Evolutionary conservation across 1,140 invertebrate genomes (phyloP).

Genomic region (Drosophila lowei): DNA sequence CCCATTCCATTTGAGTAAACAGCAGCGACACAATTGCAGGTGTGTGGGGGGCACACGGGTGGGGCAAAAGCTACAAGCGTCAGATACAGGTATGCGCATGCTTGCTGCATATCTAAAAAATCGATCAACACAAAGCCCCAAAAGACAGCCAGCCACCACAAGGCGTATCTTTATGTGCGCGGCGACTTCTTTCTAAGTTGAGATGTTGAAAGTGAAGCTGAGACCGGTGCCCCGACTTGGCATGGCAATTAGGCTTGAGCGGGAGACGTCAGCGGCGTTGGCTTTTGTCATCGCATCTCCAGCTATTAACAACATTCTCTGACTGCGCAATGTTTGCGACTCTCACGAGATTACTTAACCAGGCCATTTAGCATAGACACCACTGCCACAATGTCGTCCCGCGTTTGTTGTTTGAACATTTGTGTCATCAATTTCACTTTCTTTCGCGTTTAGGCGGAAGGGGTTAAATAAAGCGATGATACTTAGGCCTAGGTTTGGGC

Average conservation of each 20-base stretch:
- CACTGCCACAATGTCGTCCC: constrained; percentile 10
- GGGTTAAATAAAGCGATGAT: constrained; percentile 61
- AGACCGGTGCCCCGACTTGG: constrained; percentile 2
- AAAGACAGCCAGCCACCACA: constrained; percentile 23
- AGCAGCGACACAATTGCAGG: constrained; percentile 58
- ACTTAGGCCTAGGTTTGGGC: constrained; percentile 36
- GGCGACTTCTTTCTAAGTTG: constrained; percentile 51
- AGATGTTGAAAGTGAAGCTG: constrained; percentile 63
- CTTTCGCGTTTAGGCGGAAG: constrained; percentile 54
- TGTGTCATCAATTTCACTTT: constrained; percentile 83
- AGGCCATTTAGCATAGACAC: constrained; percentile 75
- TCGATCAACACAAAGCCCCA: constrained; percentile 60
- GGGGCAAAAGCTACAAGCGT: constrained; percentile 29
- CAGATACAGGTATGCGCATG: constrained; percentile 51
- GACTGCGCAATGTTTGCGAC: constrained; percentile 78
- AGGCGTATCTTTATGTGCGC: constrained; percentile 50
- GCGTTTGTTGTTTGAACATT: constrained; percentile 73
- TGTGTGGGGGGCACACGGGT: constrained; percentile 14
- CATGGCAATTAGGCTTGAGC: constrained; percentile 46
- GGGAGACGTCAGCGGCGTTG: constrained; percentile 28
- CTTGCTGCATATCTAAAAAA: constrained; percentile 70
- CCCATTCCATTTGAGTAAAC: constrained; percentile 42
- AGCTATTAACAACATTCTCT: constrained; percentile 77
- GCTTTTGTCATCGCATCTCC: constrained; percentile 55
- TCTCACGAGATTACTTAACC: constrained; percentile 82